phyloP scores from a whole-genome alignment of 2,113 vertebrate species.

The Neoarius graeffei region DNA sequence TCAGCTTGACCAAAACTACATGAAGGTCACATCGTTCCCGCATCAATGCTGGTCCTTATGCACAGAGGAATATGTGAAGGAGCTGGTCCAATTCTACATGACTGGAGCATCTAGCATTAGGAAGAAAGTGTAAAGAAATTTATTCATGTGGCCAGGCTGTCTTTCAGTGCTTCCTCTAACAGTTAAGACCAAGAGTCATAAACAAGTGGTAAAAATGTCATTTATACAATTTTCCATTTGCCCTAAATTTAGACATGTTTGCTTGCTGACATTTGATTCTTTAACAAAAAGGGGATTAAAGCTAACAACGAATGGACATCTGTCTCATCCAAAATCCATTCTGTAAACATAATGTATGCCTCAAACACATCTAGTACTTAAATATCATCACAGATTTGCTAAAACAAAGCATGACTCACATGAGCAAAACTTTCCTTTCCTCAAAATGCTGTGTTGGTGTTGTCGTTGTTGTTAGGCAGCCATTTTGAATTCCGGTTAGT shows the following conservation, averaged over 20 bases:
- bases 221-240: background rate
- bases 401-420: background rate
- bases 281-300: background rate
- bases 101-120: background rate
- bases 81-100: background rate
- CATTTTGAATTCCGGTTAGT: background rate
- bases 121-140: background rate
- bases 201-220: background rate
- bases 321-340: background rate
- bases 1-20: background rate
- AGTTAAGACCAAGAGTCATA: background rate
- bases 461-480: background rate
- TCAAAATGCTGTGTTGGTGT: background rate
- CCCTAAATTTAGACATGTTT: background rate
- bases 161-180: background rate
- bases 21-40: constrained; percentile 7
- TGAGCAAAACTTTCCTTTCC: background rate
- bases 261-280: background rate
- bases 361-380: background rate
- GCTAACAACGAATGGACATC: background rate
- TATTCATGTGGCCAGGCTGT: background rate
- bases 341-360: background rate
- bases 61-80: background rate
- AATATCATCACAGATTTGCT: background rate
- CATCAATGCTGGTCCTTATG: background rate